Evolutionary conservation across 1,140 invertebrate species (phyloP), one percentile per base, ranked within the genome.

Genomic region (Hylyphantes graminicola): DNA sequence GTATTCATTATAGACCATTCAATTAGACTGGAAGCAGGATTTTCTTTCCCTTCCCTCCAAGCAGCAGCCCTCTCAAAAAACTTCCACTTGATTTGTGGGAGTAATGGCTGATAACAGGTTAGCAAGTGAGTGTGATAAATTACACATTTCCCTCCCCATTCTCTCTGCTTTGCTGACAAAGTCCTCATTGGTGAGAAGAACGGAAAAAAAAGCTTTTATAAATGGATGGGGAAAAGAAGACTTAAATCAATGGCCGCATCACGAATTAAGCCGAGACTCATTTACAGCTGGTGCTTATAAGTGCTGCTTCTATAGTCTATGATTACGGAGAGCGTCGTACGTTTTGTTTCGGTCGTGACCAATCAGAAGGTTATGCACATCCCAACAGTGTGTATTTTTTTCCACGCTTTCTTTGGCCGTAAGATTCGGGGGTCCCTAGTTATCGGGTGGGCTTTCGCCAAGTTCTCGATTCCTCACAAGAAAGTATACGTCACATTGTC

Each of bases 41-140:
- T 19, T 48, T 77, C 59, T 77, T 77, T 77, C 15, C 53, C 13
- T 19, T 70, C 10, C 9, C 13, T 13, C 68, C 17, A 10, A 48
- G 48, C 51, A 17, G n/a, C 48, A 21, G 19, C 48, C n/a, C 21
- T 21, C 17, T 11, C 8, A 50, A 61, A 54, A 78, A 53, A 67
- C 53, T 55, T 63, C 35, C 50, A 48, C 75, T 63, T 76, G 73
- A 76, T 76, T 54, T 78, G 63, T 65, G 63, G 75, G 75, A 78
- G 75, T 78, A 78, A 78, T 67, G 75, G 75, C 75, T 55, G 75
- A 78, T 78, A 78, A 78, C 75, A 78, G 75, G 75, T 78, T 78
- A 67, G 75, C 17, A 15, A 53, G 4, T 6, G 51, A 8, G 59
- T 61, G 75, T 78, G 75, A 78, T 78, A 65, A 65, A 78, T 78